Base-by-base conservation (phyloP, 2,797 vertebrate genomes). In the Pteropus rufus region DNA sequence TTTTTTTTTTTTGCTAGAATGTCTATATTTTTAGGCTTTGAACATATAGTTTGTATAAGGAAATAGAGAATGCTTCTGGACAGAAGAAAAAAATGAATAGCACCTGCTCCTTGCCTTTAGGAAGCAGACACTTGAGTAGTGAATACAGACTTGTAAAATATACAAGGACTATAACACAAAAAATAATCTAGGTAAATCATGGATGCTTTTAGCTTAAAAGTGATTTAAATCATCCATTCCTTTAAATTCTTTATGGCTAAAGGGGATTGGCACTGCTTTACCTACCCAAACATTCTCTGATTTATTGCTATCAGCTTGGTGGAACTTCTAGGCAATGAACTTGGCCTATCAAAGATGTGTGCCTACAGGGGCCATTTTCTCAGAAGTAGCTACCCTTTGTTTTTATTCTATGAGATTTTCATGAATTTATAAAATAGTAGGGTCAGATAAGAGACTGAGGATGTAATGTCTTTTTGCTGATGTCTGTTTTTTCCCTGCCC, bases 221-320 rank as follows among this genome's bases (percentile, higher is more conserved):
- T 46, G 24, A 82, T 91, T 93, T 91, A 91, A 86, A 64, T 95
- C 16, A 88, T 73, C 52, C 70, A 87, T 89, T 87, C 36, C 60
- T 86, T 70, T 92, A 92, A 89, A 73, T 39, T 72, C 73, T 95
- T 95, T 88, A 79, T 69, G 75, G 64, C 46, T 58, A 89, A 92
- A 83, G 93, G 67, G 29, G 93, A 56, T 58, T 93, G 83, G 82
- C 60, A 64, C 15, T 56, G 41, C 41, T 72, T 5, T 85, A 70
- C 31, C 18, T 91, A 7, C 41, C 75, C 77, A 93, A 93, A 91
- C 67, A 49, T 69, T 86, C 56, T 69, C 56, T 85, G 79, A 91
- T 93, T 82, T 56, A 94, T 46, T 82, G 67, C 62, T 91, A 4
- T 91, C 92, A 70, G 69, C 60, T 72, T 73, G 46, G 26, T 85